Conservation (phyloP, 2,888 invertebrate species). For the Nymphalis c-album region DNA sequence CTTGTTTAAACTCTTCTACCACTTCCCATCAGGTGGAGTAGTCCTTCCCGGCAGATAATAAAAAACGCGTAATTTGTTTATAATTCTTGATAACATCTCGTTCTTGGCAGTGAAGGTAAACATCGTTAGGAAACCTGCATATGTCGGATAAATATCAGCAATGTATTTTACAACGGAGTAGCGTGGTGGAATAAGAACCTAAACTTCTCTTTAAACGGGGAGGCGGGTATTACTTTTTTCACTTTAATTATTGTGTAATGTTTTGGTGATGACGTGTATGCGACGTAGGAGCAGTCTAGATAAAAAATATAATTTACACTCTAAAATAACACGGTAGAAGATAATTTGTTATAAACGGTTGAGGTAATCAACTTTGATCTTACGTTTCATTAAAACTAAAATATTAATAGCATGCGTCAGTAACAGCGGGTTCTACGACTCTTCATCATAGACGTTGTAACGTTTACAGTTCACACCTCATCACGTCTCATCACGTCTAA, state of each 20-base stretch:
- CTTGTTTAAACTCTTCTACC: no score
- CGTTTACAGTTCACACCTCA: constrained; percentile 23
- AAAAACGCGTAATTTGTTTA: no score
- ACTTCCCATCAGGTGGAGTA: no score
- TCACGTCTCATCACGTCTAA: constrained; percentile 34
- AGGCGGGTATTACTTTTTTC: neutral
- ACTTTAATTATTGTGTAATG: neutral
- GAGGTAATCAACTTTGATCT: constrained; percentile 9
- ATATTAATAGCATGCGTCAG: constrained; percentile 29
- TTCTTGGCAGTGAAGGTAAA: no score
- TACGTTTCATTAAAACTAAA: constrained; percentile 8
- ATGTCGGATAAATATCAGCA: neutral
- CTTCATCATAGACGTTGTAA: constrained; percentile 24
- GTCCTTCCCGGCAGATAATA: no score
- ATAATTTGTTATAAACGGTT: neutral
- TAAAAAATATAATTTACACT: neutral
- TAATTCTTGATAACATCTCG: no score
- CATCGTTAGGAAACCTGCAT: no score
- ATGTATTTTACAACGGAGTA: neutral
- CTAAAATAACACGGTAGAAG: neutral
- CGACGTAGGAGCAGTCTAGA: neutral
- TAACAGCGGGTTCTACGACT: constrained; percentile 1
- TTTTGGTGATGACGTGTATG: neutral
- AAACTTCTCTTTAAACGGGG: no score
- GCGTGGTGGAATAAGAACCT: no score